Percentiles rank a stretch among this genome's conserved stretches.
Evolutionary conservation across 2,113 vertebrate genomes (phyloP).

Genomic region (Stegostoma tigrinum): DNA sequence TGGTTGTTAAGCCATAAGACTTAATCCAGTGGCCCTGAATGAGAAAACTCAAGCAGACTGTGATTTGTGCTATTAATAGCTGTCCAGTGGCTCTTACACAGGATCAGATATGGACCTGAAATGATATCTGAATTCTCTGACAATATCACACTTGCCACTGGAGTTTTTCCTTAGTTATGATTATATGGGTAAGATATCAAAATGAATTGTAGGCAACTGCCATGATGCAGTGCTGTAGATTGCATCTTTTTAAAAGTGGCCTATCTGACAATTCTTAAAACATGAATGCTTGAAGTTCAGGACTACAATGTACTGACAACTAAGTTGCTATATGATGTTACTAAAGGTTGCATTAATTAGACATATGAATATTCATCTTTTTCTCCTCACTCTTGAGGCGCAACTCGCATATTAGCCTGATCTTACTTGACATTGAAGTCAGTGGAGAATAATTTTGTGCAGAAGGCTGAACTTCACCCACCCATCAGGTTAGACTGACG

Average conservation of each 20-base stretch:
- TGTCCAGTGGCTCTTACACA: not conserved
- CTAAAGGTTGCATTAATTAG: not conserved
- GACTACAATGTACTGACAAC: not conserved
- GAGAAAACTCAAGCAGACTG: not conserved
- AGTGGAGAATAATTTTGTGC: no score
- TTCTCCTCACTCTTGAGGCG: not conserved
- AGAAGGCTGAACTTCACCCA: no score
- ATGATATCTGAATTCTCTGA: not conserved
- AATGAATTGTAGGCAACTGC: not conserved
- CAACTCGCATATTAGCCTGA: not conserved
- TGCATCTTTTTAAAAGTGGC: not conserved
- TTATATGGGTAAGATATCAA: not conserved
- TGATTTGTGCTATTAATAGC: not conserved
- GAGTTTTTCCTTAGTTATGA: not conserved
- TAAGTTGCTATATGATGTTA: not conserved
- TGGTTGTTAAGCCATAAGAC: not conserved
- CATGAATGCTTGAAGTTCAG: not conserved
- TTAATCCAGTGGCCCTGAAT: not conserved
- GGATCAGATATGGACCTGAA: not conserved
- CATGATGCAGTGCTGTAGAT: not conserved
- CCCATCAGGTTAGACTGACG: no score
- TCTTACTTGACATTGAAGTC: no score
- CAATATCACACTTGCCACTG: not conserved
- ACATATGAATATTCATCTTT: not conserved
- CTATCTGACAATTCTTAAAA: not conserved